phyloP scores from a whole-genome alignment of 2,797 vertebrate genomes.

The Cheirogaleus major region DNA sequence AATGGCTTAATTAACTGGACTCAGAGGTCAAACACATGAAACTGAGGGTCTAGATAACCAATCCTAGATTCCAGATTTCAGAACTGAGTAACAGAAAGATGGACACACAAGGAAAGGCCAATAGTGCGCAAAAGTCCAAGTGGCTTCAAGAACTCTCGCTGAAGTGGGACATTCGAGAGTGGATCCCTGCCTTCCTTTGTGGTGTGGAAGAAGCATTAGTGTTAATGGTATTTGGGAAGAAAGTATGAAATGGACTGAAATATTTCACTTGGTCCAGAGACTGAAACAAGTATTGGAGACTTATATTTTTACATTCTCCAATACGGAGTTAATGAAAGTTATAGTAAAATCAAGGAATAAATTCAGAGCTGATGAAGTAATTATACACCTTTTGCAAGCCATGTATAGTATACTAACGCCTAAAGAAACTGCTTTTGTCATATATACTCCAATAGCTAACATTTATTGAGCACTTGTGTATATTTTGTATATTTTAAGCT shows the following conservation, averaged over 20 bases:
- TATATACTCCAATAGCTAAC: not conserved
- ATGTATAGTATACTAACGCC: not conserved
- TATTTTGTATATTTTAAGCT: not conserved
- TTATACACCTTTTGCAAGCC: not conserved
- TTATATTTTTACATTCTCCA: not conserved
- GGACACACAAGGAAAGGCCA: not conserved
- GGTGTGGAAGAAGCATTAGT: not conserved
- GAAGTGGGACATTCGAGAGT: not conserved
- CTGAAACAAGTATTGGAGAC: not conserved
- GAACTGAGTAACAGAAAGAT: not conserved
- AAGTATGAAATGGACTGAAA: not conserved
- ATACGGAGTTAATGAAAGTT: constrained; percentile 5
- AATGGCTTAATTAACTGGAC: not conserved
- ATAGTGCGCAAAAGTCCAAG: not conserved
- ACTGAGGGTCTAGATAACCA: not conserved
- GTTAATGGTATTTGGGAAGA: not conserved
- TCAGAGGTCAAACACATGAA: not conserved
- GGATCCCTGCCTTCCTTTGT: not conserved
- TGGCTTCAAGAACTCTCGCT: not conserved
- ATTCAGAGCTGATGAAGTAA: not conserved
- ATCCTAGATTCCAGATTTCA: not conserved
- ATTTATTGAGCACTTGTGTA: not conserved
- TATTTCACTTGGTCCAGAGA: not conserved
- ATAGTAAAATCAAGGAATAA: not conserved
- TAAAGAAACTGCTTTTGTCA: not conserved